Evolutionary conservation across 1,140 invertebrate species (phyloP).

Genomic region (Lepidurus couesii): DNA sequence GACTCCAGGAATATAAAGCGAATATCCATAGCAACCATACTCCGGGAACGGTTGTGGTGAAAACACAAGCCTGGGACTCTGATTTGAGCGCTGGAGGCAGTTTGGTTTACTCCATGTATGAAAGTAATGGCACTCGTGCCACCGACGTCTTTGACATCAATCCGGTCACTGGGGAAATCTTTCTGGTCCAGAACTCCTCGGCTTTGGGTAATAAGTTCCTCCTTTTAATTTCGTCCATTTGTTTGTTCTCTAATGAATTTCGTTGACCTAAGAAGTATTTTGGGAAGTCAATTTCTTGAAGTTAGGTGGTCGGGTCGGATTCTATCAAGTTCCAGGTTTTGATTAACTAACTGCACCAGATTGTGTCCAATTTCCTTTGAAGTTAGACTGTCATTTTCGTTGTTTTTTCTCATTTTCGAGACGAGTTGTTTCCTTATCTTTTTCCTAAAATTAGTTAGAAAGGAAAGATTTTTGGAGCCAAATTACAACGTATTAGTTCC

Average conservation of each 20-base stretch:
- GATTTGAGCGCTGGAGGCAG: conserved; percentile 63
- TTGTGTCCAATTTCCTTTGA: no score
- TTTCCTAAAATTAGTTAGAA: background rate
- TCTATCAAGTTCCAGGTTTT: no score
- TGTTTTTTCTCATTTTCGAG: no score
- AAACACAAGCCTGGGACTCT: conserved; percentile 59
- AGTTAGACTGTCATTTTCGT: no score
- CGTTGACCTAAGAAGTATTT: no score
- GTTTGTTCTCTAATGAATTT: no score
- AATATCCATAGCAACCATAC: conserved; percentile 60
- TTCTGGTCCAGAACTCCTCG: conserved; percentile 54
- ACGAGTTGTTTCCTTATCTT: no score
- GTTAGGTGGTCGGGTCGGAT: no score
- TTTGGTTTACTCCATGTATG: conserved; percentile 67
- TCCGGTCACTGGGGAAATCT: conserved; percentile 60
- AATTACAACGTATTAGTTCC: background rate
- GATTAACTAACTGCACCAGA: no score
- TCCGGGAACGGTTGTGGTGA: conserved; percentile 58
- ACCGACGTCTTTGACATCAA: conserved; percentile 62
- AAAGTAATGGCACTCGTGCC: conserved; percentile 53
- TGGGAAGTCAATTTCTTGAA: no score
- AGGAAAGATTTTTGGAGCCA: no score
- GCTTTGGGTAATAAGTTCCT: conserved; percentile 50
- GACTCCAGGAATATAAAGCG: conserved; percentile 69
- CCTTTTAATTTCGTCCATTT: conserved; percentile 16